Percentiles rank a stretch among this genome's conserved stretches.
Conservation (phyloP, 2,797 vertebrate genomes). For the Brachyrhaphis roseni region DNA sequence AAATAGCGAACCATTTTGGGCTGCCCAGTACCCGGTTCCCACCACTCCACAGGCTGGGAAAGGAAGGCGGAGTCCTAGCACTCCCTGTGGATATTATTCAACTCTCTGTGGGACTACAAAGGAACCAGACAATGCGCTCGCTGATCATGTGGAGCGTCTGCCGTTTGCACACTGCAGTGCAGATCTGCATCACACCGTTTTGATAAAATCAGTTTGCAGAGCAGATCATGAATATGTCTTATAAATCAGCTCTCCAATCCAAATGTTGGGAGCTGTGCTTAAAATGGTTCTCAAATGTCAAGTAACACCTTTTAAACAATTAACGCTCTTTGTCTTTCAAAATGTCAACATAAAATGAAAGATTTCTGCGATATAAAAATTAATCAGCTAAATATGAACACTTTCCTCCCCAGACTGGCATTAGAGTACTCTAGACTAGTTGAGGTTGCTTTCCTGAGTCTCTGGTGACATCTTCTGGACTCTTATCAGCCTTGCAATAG, state of each 20-base stretch:
- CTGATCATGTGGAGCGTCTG: constrained; percentile 24
- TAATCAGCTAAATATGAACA: background rate
- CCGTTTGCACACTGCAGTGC: background rate
- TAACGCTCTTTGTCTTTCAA: background rate
- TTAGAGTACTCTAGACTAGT: background rate
- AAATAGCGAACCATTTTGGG: constrained; percentile 91
- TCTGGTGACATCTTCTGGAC: constrained; percentile 59
- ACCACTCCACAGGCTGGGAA: constrained; percentile 94
- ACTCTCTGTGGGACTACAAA: constrained; percentile 60
- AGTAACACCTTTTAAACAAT: background rate
- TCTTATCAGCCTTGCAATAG: constrained; percentile 3
- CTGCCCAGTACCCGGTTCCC: constrained; percentile 89
- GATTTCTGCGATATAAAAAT: background rate
- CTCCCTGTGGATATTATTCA: constrained; percentile 54
- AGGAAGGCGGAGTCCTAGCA: constrained; percentile 83
- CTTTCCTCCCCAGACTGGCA: too few species aligned
- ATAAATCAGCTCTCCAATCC: background rate
- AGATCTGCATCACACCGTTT: constrained; percentile 10
- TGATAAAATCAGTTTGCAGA: background rate
- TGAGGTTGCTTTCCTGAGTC: constrained; percentile 11
- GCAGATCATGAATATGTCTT: background rate
- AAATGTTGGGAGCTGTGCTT: background rate
- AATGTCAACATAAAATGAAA: background rate
- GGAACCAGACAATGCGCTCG: constrained; percentile 25
- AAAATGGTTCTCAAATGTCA: background rate